These are phyloP conservation scores for Uloborus plumipes DNA, from an alignment of 2,888 invertebrate genomes.

Conservation along the genomic window DNA sequence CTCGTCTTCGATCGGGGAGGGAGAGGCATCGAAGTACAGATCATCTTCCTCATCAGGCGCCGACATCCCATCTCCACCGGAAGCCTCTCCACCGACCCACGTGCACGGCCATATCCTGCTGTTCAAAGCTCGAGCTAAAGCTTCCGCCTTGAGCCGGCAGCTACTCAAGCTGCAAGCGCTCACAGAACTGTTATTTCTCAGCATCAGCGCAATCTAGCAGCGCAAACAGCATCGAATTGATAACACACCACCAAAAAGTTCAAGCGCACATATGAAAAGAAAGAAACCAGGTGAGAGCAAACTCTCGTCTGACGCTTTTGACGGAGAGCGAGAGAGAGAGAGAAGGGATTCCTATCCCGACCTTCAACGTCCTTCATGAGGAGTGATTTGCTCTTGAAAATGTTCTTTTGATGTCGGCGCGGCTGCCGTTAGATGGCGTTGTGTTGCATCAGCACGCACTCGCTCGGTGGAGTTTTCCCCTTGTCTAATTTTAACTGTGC, in stretches of 20 bases:
- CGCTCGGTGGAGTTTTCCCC: neutral
- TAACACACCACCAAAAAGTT: too few relatives aligned
- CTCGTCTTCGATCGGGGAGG: constrained; percentile 27
- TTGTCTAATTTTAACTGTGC: constrained; percentile 36
- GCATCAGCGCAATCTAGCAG: constrained; percentile 7
- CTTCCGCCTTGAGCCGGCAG: constrained; percentile 84
- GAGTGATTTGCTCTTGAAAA: constrained; percentile 41
- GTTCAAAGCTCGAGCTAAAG: constrained; percentile 84
- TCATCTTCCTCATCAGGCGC: constrained; percentile 44
- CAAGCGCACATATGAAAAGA: neutral
- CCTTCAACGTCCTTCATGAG: constrained; percentile 55
- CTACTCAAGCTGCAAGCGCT: constrained; percentile 72
- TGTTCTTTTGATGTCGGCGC: neutral
- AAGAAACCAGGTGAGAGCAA: neutral
- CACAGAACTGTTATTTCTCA: constrained; percentile 17
- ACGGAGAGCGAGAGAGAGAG: constrained; percentile 17
- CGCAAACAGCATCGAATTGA: neutral
- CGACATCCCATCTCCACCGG: constrained; percentile 4
- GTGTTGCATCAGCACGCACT: neutral
- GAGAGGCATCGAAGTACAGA: constrained; percentile 51
- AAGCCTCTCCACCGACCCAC: constrained; percentile 13
- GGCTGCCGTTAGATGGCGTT: constrained; percentile 27
- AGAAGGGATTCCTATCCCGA: constrained; percentile 14
- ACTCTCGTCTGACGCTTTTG: neutral
- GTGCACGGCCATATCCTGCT: constrained; percentile 78